phyloP scores from a whole-genome alignment of 2,113 vertebrate genomes.

The Gobio gobio region DNA sequence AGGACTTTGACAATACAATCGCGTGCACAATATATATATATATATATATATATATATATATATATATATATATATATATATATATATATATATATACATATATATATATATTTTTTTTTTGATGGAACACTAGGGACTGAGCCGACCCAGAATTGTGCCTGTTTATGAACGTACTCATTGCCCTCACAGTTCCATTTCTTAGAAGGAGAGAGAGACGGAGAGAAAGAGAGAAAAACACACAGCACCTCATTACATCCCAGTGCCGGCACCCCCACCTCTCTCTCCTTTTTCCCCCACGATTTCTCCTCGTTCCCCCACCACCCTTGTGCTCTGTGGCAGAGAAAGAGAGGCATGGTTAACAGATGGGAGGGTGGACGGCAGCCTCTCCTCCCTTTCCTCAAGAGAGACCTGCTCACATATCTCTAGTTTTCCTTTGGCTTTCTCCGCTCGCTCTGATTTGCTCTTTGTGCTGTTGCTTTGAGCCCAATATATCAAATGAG shows the following conservation, averaged over 20 bases:
- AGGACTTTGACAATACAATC: slow-evolving; percentile 72
- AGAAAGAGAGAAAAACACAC: slow-evolving; percentile 2
- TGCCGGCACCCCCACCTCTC: slow-evolving; percentile 67
- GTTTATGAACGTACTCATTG: slow-evolving; percentile 74
- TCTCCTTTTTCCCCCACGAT: slow-evolving; percentile 42
- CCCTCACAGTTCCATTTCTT: slow-evolving; percentile 77
- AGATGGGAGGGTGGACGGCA: slow-evolving; percentile 77
- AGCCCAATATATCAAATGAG: not conserved
- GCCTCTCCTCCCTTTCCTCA: slow-evolving; percentile 69
- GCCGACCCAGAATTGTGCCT: slow-evolving; percentile 80
- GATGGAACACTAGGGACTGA: slow-evolving; percentile 77
- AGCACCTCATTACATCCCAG: slow-evolving; percentile 71
- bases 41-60: too few species aligned
- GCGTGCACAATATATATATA: slow-evolving; percentile 50
- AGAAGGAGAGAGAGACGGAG: slow-evolving; percentile 55
- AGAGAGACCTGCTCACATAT: slow-evolving; percentile 75
- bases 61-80: too few species aligned
- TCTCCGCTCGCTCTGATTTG: slow-evolving; percentile 57
- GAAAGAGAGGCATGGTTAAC: slow-evolving; percentile 74
- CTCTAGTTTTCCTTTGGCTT: slow-evolving; percentile 47
- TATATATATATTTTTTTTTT: slow-evolving; percentile 39
- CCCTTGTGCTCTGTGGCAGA: slow-evolving; percentile 56
- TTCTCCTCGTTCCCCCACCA: slow-evolving; percentile 55
- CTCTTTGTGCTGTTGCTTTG: slow-evolving; percentile 57
- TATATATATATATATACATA: too few species aligned